These are phyloP conservation scores for Dunckerocampus dactyliophorus DNA, from an alignment of 2,113 vertebrate genomes.

Conservation along the genomic window DNA sequence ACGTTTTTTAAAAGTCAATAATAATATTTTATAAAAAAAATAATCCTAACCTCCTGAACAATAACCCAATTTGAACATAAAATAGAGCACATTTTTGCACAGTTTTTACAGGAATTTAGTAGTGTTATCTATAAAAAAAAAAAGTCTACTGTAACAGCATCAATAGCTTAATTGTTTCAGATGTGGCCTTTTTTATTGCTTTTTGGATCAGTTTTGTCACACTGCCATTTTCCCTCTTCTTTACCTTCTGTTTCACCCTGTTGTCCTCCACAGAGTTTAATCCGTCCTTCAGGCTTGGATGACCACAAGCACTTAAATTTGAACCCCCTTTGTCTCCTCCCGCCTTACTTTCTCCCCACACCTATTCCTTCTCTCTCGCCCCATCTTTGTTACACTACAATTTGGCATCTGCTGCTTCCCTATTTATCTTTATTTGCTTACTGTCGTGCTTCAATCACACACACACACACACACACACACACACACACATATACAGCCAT, in stretches of 20 bases:
- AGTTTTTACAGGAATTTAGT: too few relatives aligned
- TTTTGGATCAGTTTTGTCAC: too few relatives aligned
- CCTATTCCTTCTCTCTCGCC: slow-evolving; percentile 7
- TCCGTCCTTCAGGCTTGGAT: slow-evolving; percentile 39
- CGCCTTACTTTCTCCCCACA: slow-evolving; percentile 9
- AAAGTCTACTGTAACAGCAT: too few relatives aligned
- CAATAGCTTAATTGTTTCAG: too few relatives aligned
- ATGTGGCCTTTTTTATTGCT: too few relatives aligned
- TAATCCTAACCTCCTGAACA: too few relatives aligned
- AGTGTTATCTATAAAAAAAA: too few relatives aligned
- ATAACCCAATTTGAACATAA: too few relatives aligned
- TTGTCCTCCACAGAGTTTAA: slow-evolving; percentile 25
- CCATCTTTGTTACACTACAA: neutral
- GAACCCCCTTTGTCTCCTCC: slow-evolving; percentile 12
- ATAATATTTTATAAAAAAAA: too few relatives aligned
- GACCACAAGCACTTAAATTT: slow-evolving; percentile 25
- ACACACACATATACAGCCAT: slow-evolving; percentile 15
- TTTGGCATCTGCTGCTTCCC: neutral
- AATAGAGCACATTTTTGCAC: too few relatives aligned
- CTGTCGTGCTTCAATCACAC: slow-evolving; percentile 18
- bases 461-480: slow-evolving; percentile 2
- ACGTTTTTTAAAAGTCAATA: too few relatives aligned
- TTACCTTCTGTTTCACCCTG: slow-evolving; percentile 5
- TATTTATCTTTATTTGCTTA: slow-evolving; percentile 25
- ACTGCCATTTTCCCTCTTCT: too few relatives aligned